phyloP scores from a whole-genome alignment of 2,797 vertebrate genomes.

The Hapalemur alaotrensis region DNA sequence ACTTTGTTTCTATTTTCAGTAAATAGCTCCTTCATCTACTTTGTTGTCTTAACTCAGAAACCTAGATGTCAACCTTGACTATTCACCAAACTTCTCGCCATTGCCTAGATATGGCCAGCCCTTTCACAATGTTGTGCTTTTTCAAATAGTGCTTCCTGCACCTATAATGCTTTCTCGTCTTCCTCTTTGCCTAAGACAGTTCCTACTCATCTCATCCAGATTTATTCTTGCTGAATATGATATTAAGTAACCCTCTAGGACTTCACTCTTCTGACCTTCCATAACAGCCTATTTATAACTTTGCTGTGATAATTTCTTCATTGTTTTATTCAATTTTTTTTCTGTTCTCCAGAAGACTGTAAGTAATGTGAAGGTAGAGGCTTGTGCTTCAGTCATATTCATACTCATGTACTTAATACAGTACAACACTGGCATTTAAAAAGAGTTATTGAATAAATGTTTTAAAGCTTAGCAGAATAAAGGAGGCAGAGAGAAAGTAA shows the following conservation, averaged over 20 bases:
- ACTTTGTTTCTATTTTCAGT: neutral
- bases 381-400: neutral
- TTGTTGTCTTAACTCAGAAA: neutral
- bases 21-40: neutral
- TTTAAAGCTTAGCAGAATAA: neutral
- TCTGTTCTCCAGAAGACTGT: neutral
- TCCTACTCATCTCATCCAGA: neutral
- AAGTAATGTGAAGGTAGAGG: neutral
- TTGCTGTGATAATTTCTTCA: neutral
- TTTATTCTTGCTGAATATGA: neutral
- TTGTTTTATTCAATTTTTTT: neutral
- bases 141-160: neutral
- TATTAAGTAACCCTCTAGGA: neutral
- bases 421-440: neutral
- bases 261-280: neutral
- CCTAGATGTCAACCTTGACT: neutral
- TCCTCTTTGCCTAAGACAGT: neutral
- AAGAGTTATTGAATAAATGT: neutral
- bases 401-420: neutral
- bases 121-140: neutral
- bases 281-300: neutral
- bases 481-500: neutral
- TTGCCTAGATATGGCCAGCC: neutral
- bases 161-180: neutral
- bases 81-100: neutral